Evolutionary conservation across 2,797 vertebrate species (phyloP).

Genomic region (Myotis findleyi): DNA sequence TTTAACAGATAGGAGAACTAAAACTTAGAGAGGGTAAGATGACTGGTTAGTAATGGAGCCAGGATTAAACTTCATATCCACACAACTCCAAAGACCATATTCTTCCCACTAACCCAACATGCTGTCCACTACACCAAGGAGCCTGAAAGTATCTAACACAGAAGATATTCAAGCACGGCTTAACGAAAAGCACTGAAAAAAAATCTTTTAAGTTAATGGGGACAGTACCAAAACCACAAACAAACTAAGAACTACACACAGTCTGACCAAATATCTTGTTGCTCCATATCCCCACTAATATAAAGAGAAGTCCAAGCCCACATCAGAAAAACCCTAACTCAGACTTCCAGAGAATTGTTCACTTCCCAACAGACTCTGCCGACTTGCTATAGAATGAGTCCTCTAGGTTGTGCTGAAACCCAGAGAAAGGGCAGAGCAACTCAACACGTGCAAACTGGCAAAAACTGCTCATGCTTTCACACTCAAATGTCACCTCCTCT

Average conservation of each 20-base stretch:
- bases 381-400: background rate
- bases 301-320: background rate
- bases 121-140: background rate
- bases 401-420: background rate
- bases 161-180: background rate
- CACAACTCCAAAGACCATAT: slow-evolving; percentile 11
- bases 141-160: background rate
- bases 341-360: background rate
- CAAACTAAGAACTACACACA: background rate
- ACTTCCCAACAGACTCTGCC: background rate
- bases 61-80: background rate
- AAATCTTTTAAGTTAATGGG: background rate
- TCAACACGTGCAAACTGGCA: background rate
- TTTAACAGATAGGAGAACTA: background rate
- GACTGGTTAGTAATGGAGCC: background rate
- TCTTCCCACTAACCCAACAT: background rate
- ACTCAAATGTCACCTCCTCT: background rate
- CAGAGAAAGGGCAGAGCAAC: background rate
- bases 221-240: background rate
- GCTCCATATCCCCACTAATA: background rate
- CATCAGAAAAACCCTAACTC: slow-evolving; percentile 19
- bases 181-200: background rate
- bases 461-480: background rate
- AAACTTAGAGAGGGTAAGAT: slow-evolving; percentile 24
- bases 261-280: background rate